phyloP scores from a whole-genome alignment of 2,888 invertebrate genomes.

The Beris chalybata region DNA sequence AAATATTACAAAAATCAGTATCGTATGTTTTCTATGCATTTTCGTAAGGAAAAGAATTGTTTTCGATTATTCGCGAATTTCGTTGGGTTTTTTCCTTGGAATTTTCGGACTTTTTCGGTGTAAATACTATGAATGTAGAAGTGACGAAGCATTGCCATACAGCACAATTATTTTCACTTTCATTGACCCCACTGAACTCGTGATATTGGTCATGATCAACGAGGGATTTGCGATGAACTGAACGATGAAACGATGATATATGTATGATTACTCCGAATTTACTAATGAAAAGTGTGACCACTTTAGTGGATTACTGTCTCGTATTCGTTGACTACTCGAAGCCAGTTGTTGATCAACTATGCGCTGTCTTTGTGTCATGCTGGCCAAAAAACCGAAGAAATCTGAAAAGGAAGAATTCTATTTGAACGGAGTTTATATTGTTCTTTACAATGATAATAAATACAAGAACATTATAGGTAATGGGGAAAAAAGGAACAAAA shows the following conservation, averaged over 20 bases:
- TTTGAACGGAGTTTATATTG: no score
- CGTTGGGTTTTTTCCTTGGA: background rate
- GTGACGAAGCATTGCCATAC: slow-evolving; percentile 2
- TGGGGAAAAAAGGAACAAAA: no score
- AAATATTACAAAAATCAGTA: slow-evolving; percentile 21
- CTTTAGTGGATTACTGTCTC: slow-evolving; percentile 7
- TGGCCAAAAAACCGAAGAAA: slow-evolving; percentile 10
- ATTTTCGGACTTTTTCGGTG: slow-evolving; percentile 5
- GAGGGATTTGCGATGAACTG: background rate
- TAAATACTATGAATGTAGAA: slow-evolving; percentile 24
- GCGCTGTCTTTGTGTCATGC: slow-evolving; percentile 8
- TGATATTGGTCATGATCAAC: slow-evolving; percentile 13
- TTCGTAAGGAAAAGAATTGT: background rate
- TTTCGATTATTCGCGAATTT: background rate
- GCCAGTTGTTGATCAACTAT: slow-evolving; percentile 22
- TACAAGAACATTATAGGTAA: no score
- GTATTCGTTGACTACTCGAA: background rate
- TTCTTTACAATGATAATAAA: no score
- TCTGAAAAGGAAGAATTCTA: slow-evolving; percentile 11
- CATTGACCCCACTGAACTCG: background rate
- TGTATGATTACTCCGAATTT: slow-evolving; percentile 4
- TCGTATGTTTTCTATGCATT: slow-evolving; percentile 14
- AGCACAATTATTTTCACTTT: slow-evolving; percentile 6
- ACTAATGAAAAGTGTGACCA: background rate
- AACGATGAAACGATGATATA: no score